A percentile compares a stretch with the other conserved stretches of the same genome.
Conservation (phyloP, 2,113 vertebrate species). For the Platichthys stellatus region DNA sequence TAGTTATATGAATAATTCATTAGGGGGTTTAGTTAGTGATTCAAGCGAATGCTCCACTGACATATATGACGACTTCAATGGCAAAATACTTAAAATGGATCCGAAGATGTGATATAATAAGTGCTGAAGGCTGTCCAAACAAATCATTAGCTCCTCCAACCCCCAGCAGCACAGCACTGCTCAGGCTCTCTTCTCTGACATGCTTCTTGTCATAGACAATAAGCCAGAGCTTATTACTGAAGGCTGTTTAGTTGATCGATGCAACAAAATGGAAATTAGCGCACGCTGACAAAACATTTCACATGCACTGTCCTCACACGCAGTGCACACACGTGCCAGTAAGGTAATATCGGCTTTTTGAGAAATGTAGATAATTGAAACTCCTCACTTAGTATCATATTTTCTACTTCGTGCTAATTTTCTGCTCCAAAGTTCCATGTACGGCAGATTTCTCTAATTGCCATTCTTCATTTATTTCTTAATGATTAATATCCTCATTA, state of each 20-base stretch:
- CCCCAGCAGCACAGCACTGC: slow-evolving; percentile 25
- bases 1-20: background rate
- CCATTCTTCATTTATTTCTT: slow-evolving; percentile 12
- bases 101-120: slow-evolving; percentile 16
- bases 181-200: slow-evolving; percentile 32
- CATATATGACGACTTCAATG: background rate
- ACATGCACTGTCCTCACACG: background rate
- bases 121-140: slow-evolving; percentile 48
- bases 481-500: slow-evolving; percentile 11
- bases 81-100: slow-evolving; percentile 14
- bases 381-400: background rate
- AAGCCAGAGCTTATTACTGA: slow-evolving; percentile 12
- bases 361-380: slow-evolving; percentile 25
- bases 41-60: background rate
- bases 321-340: background rate
- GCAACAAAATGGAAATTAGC: slow-evolving; percentile 19
- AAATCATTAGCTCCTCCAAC: slow-evolving; percentile 34
- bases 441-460: background rate
- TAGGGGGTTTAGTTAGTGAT: background rate
- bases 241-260: slow-evolving; percentile 32
- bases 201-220: slow-evolving; percentile 33
- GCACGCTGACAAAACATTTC: slow-evolving; percentile 1
- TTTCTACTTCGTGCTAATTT: slow-evolving; percentile 40
- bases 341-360: background rate
- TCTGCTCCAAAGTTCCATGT: background rate